Evolutionary conservation across 1,140 invertebrate genomes (phyloP), one percentile per base, ranked within the genome.

Genomic region (Xylocopa sonorina): DNA sequence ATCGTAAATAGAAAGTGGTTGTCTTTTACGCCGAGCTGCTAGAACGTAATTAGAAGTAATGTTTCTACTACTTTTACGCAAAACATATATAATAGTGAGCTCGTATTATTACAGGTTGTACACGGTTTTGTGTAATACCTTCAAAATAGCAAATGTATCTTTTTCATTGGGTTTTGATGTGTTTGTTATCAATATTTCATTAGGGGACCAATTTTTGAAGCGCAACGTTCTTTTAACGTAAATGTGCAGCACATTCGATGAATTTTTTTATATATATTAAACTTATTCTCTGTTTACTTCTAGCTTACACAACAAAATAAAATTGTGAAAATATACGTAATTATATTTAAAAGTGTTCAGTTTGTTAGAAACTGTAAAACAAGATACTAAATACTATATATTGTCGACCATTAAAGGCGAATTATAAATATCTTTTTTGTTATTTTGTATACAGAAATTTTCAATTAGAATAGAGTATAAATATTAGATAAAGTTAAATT

Each of bases 1-100:
- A 46, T 57, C n/a, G 53, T 50, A 68, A 68, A 68, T 76, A 62
- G 46, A 78, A 60, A 62, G 46, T 71, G 41, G 34, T 62, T 38
- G 24, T 50, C 46, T 71, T 51, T 43, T 32, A 51, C 27, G 21
- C 41, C 38, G 9, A 29, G 29, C 14, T 68, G 41, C 46, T 69
- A n/a, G 32, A 29, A 60, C 21, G 29, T 69, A 29, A 77, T 77
- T 77, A 60, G n/a, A 46, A 55, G 18, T 41, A 57, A 48, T 38
- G 29, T 55, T 41, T 60, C 24, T 60, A 21, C n/a, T 46, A 46
- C 21, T 55, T 57, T 57, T 16, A 29, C 10, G 27, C 7, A n/a
- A 48, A 34, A 58, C n/a, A n/a, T 46, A 18, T 41, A 38, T 18
- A 16, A 9, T 1, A 53, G 38, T 4, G 38, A 38, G 9, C 38